Evolutionary conservation across 2,888 invertebrate genomes (phyloP).

Genomic region (Zootermopsis nevadensis): DNA sequence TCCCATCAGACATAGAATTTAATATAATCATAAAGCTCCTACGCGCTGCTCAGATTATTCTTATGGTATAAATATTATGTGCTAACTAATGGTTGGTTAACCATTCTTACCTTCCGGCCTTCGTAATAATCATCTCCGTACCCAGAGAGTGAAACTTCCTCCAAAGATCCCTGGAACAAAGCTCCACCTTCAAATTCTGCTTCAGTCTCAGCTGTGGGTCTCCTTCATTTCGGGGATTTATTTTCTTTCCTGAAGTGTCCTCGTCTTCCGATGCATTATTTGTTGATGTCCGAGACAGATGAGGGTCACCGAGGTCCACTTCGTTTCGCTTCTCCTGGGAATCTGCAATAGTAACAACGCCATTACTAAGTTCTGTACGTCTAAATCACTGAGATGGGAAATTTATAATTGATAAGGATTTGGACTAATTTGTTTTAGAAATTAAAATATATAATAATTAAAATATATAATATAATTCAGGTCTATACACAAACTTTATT

Average conservation of each 20-base stretch:
- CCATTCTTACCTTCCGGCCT: conserved; percentile 52
- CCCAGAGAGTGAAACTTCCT: conserved; percentile 52
- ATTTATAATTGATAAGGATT: no score
- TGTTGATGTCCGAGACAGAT: neutral
- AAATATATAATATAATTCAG: no score
- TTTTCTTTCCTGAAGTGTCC: neutral
- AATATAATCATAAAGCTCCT: neutral
- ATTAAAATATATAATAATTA: no score
- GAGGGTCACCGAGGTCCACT: neutral
- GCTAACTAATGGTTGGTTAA: neutral
- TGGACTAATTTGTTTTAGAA: no score
- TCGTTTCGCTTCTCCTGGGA: neutral
- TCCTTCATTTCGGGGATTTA: neutral
- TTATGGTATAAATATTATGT: neutral
- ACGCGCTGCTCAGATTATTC: no score
- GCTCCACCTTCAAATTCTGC: conserved; percentile 48
- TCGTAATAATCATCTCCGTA: conserved; percentile 54
- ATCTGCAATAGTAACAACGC: neutral
- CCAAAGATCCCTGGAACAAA: conserved; percentile 53
- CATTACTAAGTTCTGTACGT: no score
- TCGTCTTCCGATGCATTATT: neutral
- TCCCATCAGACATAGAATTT: no score
- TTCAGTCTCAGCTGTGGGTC: conserved; percentile 9
- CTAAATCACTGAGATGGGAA: no score
- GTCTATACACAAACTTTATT: no score